Base-by-base conservation (phyloP, 2,888 invertebrate genomes). In the Cylloceria caligata region DNA sequence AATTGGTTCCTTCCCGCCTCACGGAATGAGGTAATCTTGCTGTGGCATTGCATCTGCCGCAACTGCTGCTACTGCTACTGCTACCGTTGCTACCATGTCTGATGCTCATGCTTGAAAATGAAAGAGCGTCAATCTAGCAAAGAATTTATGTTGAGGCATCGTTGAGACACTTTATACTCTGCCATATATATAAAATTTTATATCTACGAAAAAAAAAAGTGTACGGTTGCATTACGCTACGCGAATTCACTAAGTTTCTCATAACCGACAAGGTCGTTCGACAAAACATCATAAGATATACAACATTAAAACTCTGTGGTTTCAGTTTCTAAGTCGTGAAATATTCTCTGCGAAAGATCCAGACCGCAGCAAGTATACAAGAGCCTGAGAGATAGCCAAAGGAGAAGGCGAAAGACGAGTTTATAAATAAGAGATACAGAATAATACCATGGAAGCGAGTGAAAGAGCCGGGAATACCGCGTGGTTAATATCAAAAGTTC, bases 21-120 rank as follows among this genome's bases (percentile, higher is more conserved):
- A 21, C 65, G 67, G 74, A 82, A 82, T 82, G 82, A 75, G 79
- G 79, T 82, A 82, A 82, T 79, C 78, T 75, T 67, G 75, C 19
- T 19, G 60, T 71, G 82, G 75, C 82, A 79, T 82, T 82, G 78
- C 82, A 75, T 64, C 49, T 57, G 39, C 34, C 24, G 49, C 49
- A 42, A 34, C 65, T 69, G 52, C 47, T 78, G 62, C 72, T 30
- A 21, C 36, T n/a, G 55, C 73, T 77, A 36, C 68, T 21, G 65
- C 72, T 42, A 7, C 55, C 64, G 24, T 62, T 36, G 6, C 5
- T 11, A 36, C 9, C 36, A 11, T n/a, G 13, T 11, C 69, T 71
- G 57, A 65, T n/a, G 69, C 57, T 65, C 68, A 34, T 6, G 47
- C 76, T 77, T 21, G 72, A 64, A 73, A 77, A 72, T 62, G 81